Evolutionary conservation across 2,888 invertebrate species (phyloP).

Genomic region (Drosophila kanekoi): DNA sequence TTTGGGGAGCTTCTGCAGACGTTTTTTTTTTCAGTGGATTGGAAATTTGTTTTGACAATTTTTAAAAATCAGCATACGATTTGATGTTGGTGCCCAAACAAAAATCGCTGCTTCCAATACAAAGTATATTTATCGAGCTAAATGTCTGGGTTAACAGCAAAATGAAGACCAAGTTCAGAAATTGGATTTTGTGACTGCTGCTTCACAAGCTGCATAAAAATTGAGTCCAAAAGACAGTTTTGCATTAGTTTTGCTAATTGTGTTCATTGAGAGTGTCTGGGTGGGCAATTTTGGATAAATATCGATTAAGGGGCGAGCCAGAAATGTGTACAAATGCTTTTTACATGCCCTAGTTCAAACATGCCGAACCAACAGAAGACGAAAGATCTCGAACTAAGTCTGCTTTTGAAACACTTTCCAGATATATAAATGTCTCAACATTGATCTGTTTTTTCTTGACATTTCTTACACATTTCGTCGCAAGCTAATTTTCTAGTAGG

Average conservation of each 20-base stretch:
- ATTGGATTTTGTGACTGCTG: slow-evolving; percentile 32
- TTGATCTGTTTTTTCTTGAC: background rate
- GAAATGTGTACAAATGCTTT: too few relatives aligned
- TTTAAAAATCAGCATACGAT: slow-evolving; percentile 30
- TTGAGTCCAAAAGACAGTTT: slow-evolving; percentile 6
- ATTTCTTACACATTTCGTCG: background rate
- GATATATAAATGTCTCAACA: too few relatives aligned
- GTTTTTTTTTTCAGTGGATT: slow-evolving; percentile 26
- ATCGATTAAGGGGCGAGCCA: background rate
- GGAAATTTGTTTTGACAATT: slow-evolving; percentile 35
- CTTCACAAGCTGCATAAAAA: slow-evolving; percentile 13
- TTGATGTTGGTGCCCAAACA: slow-evolving; percentile 33
- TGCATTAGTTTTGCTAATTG: slow-evolving; percentile 21
- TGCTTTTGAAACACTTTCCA: too few relatives aligned
- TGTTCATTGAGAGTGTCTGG: background rate
- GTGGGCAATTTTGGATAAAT: too few relatives aligned
- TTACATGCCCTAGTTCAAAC: too few relatives aligned
- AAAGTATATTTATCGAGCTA: slow-evolving; percentile 5
- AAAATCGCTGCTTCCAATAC: slow-evolving; percentile 10
- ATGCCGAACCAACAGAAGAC: too few relatives aligned
- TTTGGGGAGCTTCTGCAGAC: slow-evolving; percentile 51
- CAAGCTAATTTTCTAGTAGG: background rate
- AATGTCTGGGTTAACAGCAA: slow-evolving; percentile 8
- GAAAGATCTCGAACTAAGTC: too few relatives aligned
- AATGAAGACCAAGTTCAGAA: slow-evolving; percentile 14